A percentile compares a stretch with the other conserved stretches of the same genome.
Conservation (phyloP, 1,140 invertebrate genomes). For the Ceratosolen fusciceps region DNA sequence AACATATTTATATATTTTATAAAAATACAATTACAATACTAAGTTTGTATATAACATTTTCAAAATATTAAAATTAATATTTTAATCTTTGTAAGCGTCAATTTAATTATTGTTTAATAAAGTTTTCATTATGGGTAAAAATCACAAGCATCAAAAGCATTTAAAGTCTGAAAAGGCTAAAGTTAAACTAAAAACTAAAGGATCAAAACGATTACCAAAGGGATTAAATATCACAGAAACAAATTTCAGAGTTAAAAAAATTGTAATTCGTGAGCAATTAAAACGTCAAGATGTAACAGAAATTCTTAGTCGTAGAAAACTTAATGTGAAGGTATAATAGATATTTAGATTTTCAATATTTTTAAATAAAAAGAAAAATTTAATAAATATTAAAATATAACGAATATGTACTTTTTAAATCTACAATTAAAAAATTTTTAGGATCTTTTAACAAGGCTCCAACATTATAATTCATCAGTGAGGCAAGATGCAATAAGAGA, state of each 20-base stretch:
- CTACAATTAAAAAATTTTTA: constrained; percentile 57
- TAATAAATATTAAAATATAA: too few species aligned
- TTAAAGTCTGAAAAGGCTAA: constrained; percentile 84
- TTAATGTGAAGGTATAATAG: constrained; percentile 77
- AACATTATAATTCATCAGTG: constrained; percentile 83
- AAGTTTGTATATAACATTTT: too few species aligned
- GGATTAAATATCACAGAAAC: constrained; percentile 89
- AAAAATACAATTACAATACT: too few species aligned
- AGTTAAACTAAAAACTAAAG: constrained; percentile 80
- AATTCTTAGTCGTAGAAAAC: constrained; percentile 80
- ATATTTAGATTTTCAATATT: constrained; percentile 11
- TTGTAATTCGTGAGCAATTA: constrained; percentile 84
- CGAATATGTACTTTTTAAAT: too few species aligned
- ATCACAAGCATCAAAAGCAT: constrained; percentile 76
- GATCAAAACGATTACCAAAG: constrained; percentile 79
- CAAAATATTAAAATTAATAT: too few species aligned
- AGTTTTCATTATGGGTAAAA: constrained; percentile 70
- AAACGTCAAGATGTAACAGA: constrained; percentile 75
- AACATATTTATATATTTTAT: too few species aligned
- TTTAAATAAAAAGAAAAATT: constrained; percentile 13
- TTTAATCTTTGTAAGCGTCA: too few species aligned
- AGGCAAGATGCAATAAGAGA: constrained; percentile 80
- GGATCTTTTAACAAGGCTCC: constrained; percentile 82
- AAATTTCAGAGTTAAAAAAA: constrained; percentile 89
- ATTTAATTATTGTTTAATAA: not conserved